phyloP scores from a whole-genome alignment of 2,888 invertebrate species.

The Macrosiphum euphorbiae region DNA sequence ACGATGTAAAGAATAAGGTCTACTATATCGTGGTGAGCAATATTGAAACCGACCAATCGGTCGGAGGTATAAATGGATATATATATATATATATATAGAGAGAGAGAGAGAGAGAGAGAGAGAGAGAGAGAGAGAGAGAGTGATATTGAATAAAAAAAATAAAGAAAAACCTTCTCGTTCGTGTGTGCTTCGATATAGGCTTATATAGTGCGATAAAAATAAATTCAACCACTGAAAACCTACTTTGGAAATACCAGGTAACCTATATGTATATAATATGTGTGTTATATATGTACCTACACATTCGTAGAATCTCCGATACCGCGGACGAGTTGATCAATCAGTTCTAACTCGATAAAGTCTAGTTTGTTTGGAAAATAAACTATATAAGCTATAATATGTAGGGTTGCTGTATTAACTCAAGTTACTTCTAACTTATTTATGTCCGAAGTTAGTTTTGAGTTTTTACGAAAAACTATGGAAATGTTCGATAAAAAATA shows the following conservation, averaged over 20 bases:
- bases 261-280: too few species aligned
- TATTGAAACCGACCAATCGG: neutral
- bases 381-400: neutral
- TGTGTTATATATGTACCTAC: neutral
- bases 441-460: neutral
- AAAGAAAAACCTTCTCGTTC: neutral
- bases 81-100: too few species aligned
- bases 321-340: neutral
- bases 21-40: neutral
- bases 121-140: neutral
- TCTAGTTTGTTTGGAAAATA: conserved; percentile 1
- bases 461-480: neutral
- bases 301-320: neutral
- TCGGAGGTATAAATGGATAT: neutral
- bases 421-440: neutral
- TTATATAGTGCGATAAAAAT: neutral
- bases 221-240: neutral
- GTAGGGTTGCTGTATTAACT: neutral
- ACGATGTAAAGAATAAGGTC: neutral
- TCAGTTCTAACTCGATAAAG: conserved; percentile 23
- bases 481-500: neutral
- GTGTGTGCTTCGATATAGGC: neutral
- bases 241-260: neutral
- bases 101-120: neutral
- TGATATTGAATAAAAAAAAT: neutral